Evolutionary conservation across 2,888 invertebrate species (phyloP).

Genomic region (Zootermopsis nevadensis): DNA sequence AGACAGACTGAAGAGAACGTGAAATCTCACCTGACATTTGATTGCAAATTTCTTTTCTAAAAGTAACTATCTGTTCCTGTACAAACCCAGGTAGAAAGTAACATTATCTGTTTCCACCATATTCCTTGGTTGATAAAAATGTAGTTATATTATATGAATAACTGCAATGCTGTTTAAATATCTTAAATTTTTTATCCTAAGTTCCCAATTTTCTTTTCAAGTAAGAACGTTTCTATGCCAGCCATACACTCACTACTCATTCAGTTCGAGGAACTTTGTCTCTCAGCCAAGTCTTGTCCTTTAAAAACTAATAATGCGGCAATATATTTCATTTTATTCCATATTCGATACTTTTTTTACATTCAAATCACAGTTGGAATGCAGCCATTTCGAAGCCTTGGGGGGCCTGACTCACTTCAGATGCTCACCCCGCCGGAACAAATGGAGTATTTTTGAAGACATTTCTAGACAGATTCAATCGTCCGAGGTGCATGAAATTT

Average conservation of each 20-base stretch:
- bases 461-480: conserved; percentile 38
- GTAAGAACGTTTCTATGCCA: not conserved
- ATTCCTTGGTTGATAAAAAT: too few species aligned
- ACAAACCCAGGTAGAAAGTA: too few species aligned
- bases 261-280: not conserved
- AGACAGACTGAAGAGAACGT: too few species aligned
- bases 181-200: not conserved
- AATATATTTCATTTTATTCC: conserved; percentile 43
- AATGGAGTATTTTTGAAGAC: conserved; percentile 39
- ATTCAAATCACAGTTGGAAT: conserved; percentile 27
- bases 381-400: not conserved
- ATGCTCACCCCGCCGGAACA: conserved; percentile 33
- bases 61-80: too few species aligned
- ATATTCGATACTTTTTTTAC: conserved; percentile 37
- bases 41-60: too few species aligned
- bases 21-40: too few species aligned
- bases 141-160: too few species aligned
- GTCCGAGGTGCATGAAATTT: conserved; percentile 35
- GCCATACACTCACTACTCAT: not conserved
- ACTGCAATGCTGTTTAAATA: too few species aligned
- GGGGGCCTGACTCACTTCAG: conserved; percentile 13
- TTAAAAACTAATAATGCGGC: conserved; percentile 44
- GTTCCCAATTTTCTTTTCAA: not conserved
- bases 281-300: not conserved
- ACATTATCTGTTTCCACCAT: too few species aligned